phyloP scores from a whole-genome alignment of 2,797 vertebrate genomes.

The Crocodylus rhombifer region DNA sequence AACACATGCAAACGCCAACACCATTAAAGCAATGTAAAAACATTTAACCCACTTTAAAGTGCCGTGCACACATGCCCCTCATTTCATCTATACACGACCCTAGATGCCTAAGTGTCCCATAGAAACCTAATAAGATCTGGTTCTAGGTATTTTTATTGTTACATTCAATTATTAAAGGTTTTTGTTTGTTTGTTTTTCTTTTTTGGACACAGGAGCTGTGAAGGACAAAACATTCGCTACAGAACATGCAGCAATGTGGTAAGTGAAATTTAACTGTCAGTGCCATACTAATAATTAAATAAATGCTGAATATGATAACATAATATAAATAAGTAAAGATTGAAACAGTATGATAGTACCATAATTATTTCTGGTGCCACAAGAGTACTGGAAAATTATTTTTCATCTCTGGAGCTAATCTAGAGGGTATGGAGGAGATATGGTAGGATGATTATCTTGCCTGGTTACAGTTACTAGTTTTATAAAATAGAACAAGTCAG shows the following conservation, averaged over 20 bases:
- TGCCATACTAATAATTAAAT: neutral
- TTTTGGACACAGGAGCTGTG: constrained; percentile 88
- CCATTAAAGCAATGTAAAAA: no score
- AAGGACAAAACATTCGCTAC: constrained; percentile 97
- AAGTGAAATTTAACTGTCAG: constrained; percentile 76
- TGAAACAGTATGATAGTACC: neutral
- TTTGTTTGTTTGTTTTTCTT: constrained; percentile 42
- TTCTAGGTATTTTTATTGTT: neutral
- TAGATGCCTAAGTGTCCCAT: no score
- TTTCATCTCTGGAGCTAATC: neutral
- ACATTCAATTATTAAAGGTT: constrained; percentile 4
- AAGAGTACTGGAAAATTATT: neutral
- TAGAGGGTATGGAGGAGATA: neutral
- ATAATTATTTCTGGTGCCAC: neutral
- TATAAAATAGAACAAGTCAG: neutral
- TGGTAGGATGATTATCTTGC: neutral
- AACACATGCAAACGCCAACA: no score
- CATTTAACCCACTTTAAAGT: no score
- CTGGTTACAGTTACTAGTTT: neutral
- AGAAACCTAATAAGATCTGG: no score
- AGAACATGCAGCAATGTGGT: constrained; percentile 98
- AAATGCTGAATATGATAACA: rapidly evolving
- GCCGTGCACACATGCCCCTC: no score
- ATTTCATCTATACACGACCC: no score
- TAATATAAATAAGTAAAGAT: neutral